Evolutionary conservation across 2,113 vertebrate genomes (phyloP).

Genomic region (Eulemur macaco): DNA sequence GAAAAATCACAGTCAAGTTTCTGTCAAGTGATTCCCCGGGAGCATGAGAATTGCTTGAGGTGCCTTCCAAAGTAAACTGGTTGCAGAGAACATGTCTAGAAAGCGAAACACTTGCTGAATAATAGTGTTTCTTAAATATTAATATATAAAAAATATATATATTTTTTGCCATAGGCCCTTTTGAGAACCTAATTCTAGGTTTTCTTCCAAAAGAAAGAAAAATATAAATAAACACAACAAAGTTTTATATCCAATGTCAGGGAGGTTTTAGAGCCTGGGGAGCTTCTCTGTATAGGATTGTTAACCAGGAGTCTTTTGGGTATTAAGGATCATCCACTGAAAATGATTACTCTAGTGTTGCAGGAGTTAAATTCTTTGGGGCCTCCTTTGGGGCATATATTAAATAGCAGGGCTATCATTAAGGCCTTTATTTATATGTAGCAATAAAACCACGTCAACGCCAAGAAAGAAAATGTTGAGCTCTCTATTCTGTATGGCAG

Average conservation of each 20-base stretch:
- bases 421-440: not conserved
- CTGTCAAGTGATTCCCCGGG: not conserved
- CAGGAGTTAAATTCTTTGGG: not conserved
- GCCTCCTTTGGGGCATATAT: not conserved
- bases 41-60: not conserved
- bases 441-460: not conserved
- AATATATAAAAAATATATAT: not conserved
- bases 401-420: not conserved
- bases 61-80: not conserved
- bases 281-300: not conserved
- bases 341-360: not conserved
- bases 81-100: not conserved
- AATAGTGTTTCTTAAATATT: not conserved
- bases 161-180: not conserved
- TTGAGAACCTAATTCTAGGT: not conserved
- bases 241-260: not conserved
- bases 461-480: not conserved
- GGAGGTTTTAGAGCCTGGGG: not conserved
- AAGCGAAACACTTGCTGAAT: not conserved
- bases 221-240: not conserved
- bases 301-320: not conserved
- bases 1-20: not conserved
- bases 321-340: not conserved
- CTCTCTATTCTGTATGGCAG: not conserved
- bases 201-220: not conserved